A percentile compares a stretch with the other conserved stretches of the same genome.
phyloP scores from a whole-genome alignment of 2,888 invertebrate species.

The Xiphydria camelus region DNA sequence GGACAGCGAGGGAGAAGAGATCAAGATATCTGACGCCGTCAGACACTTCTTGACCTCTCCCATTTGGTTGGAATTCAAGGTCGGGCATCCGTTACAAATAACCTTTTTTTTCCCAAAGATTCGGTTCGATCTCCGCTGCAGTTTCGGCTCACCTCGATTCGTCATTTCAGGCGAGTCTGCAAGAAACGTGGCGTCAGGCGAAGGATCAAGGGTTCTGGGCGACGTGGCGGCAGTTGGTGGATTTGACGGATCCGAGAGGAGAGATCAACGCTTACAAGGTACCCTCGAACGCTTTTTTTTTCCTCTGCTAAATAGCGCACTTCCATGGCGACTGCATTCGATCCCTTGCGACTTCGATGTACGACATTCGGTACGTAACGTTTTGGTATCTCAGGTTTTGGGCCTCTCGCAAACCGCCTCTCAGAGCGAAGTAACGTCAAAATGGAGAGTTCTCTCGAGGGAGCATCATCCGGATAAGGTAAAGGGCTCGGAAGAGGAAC shows the following conservation, averaged over 20 bases:
- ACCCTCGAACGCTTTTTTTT: too few species aligned
- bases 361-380: too few species aligned
- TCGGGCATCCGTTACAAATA: slow-evolving; percentile 76
- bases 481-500: slow-evolving; percentile 69
- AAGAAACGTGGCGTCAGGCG: slow-evolving; percentile 76
- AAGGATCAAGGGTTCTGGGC: slow-evolving; percentile 81
- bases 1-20: slow-evolving; percentile 83
- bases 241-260: slow-evolving; percentile 86
- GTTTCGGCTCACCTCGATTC: too few species aligned
- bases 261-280: slow-evolving; percentile 88
- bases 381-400: slow-evolving; percentile 64
- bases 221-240: slow-evolving; percentile 84
- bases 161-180: slow-evolving; percentile 57
- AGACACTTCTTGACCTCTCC: slow-evolving; percentile 89
- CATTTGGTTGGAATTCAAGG: slow-evolving; percentile 63
- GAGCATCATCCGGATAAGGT: slow-evolving; percentile 92
- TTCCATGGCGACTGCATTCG: background rate
- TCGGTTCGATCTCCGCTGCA: too few species aligned
- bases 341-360: too few species aligned
- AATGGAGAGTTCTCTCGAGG: slow-evolving; percentile 79
- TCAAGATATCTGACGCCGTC: slow-evolving; percentile 85
- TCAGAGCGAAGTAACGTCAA: slow-evolving; percentile 82
- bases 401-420: slow-evolving; percentile 78
- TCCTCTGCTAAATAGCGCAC: background rate
- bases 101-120: too few species aligned